Percentiles rank a stretch among this genome's conserved stretches.
Conservation (phyloP, 92 coral and sea anemone genomes). For the Heliopora coerulea region DNA sequence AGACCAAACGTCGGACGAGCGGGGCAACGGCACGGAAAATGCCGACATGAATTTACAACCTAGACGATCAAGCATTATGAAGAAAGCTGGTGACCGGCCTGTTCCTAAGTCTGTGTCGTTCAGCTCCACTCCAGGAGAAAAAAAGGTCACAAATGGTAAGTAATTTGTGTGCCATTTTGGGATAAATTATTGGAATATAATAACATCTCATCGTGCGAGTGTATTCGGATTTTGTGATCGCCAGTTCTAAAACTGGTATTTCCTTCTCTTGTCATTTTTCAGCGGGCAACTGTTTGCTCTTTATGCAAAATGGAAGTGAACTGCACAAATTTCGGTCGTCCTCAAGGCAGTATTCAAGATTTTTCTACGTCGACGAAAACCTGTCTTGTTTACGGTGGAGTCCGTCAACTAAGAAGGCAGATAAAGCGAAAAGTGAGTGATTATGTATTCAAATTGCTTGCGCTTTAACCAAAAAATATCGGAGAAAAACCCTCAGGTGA, state of each 20-base stretch:
- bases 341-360: constrained; percentile 85
- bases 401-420: constrained; percentile 96
- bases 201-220: not conserved
- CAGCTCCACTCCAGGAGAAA: constrained; percentile 95
- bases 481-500: no score
- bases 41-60: constrained; percentile 8
- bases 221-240: not conserved
- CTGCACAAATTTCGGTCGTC: constrained; percentile 93
- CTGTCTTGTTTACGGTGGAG: constrained; percentile 81
- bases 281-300: constrained; percentile 95
- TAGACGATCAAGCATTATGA: constrained; percentile 78
- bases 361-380: constrained; percentile 87
- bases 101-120: constrained; percentile 94
- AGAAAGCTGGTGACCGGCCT: constrained; percentile 81
- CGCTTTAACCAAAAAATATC: not conserved
- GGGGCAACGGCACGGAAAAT: not conserved
- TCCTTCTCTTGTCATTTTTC: constrained; percentile 2
- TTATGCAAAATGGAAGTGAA: constrained; percentile 96
- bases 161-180: constrained; percentile 1
- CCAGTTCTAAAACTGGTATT: not conserved
- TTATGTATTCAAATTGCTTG: constrained; percentile 6
- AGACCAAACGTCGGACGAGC: not conserved
- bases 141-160: constrained; percentile 93
- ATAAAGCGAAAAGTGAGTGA: constrained; percentile 94
- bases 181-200: not conserved